phyloP scores from a whole-genome alignment of 2,797 vertebrate species.

The Anguilla marmorata region DNA sequence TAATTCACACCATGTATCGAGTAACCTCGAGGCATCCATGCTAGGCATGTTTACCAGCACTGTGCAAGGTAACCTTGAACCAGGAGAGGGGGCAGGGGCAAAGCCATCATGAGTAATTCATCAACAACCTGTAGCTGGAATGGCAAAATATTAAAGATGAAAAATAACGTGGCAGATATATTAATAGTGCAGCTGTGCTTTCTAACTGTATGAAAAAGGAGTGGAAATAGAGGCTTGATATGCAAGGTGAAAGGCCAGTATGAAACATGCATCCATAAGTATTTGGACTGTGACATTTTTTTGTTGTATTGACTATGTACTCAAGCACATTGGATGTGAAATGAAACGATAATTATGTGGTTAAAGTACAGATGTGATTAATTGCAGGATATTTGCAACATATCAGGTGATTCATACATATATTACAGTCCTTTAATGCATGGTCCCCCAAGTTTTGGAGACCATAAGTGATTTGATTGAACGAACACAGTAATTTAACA shows the following conservation, averaged over 20 bases:
- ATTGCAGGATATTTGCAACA: background rate
- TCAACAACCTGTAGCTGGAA: background rate
- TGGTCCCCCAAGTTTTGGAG: background rate
- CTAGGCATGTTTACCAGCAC: background rate
- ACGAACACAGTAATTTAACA: background rate
- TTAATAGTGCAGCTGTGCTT: background rate
- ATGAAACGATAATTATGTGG: too few species aligned
- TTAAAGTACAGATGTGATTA: too few species aligned
- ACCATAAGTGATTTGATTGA: background rate
- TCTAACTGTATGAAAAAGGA: background rate
- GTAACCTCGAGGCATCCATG: background rate
- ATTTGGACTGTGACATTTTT: too few species aligned
- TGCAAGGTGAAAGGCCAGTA: background rate
- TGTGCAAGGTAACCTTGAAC: slow-evolving; percentile 6
- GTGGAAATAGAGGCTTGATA: background rate
- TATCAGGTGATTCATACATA: background rate
- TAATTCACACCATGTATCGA: background rate
- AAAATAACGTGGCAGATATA: background rate
- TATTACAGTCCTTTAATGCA: background rate
- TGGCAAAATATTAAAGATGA: background rate
- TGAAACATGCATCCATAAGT: background rate
- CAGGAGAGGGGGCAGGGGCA: background rate
- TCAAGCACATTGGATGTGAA: too few species aligned
- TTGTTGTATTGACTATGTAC: too few species aligned
- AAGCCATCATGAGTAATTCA: slow-evolving; percentile 7